Evolutionary conservation across 2,797 vertebrate species (phyloP), one percentile per base, ranked within the genome.

Genomic region (Orientallactaga sibirica): DNA sequence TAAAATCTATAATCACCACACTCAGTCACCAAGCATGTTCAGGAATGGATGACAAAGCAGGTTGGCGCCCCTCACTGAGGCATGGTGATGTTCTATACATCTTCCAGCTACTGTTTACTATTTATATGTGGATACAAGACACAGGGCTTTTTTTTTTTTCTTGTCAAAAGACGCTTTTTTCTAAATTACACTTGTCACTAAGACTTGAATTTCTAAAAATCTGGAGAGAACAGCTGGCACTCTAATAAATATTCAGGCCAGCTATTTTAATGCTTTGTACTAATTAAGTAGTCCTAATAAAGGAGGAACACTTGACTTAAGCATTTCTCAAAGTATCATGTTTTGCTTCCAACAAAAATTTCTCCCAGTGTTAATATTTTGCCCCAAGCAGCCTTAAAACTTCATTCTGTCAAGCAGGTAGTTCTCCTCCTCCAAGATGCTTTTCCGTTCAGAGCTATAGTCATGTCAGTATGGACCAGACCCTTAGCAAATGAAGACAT

Each of bases 221-320:
- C 92, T 97, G 93, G 95, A 97, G 83, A 61, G 92, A 96, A 96
- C 97, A 97, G 92, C 91, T 97, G 96, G 74, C 79, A 48, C 75
- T 55, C 91, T 94, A 90, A 95, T 97, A 96, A 98, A 92, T 96
- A 91, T 96, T 97, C 41, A 70, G 84, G 83, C 48, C 86, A 90
- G 78, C 70, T 96, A 89, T 94, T 97, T 98, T 88, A 97, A 8
- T 86, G 81, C 75, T 93, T 97, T 80, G 64, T 97, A 95, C 78
- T 97, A 90, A 82, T 98, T 97, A 97, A 97, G 82, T 78, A 90
- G 86, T 93, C 95, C 92, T 78, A 96, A 88, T 96, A 98, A 96
- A 91, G 80, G 91, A 86, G 88, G 86, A 96, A 96, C 86, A 91
- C 86, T 96, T 97, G 89, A 90, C 94, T 0, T 83, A 78, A 91